Conservation (phyloP, 1,140 invertebrate species). For the Schlechtendalia chinensis region DNA sequence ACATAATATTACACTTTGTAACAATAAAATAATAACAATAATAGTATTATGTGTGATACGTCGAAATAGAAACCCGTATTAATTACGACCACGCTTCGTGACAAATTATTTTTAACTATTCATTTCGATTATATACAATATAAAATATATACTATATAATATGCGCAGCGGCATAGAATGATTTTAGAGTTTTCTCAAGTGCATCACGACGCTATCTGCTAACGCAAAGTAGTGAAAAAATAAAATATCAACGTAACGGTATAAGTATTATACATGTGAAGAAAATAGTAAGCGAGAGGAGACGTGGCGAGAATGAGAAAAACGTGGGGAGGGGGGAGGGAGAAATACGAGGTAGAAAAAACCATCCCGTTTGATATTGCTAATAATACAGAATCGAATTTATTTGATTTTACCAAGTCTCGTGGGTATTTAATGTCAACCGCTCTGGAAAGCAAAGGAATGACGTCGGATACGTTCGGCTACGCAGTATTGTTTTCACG, state of each 20-base stretch:
- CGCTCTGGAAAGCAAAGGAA: too few relatives aligned
- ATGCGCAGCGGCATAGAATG: not conserved
- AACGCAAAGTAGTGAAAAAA: not conserved
- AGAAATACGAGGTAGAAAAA: not conserved
- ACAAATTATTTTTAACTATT: not conserved
- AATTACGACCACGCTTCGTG: not conserved
- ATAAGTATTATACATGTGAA: too few relatives aligned
- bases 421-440: not conserved
- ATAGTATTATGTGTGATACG: too few relatives aligned
- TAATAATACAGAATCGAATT: not conserved
- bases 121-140: not conserved
- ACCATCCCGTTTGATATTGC: too few relatives aligned
- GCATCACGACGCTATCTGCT: not conserved
- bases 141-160: too few relatives aligned
- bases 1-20: too few relatives aligned
- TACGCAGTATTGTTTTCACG: too few relatives aligned
- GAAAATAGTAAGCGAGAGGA: too few relatives aligned
- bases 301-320: not conserved
- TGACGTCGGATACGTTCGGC: too few relatives aligned
- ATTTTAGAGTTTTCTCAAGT: not conserved
- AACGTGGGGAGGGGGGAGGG: too few relatives aligned
- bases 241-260: not conserved
- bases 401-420: not conserved
- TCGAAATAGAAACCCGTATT: too few relatives aligned
- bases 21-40: too few relatives aligned